Percentiles rank a stretch among this genome's conserved stretches.
These are phyloP conservation scores for Onychomys arenicola DNA, from an alignment of 2,797 vertebrate species.

Conservation along the genomic window DNA sequence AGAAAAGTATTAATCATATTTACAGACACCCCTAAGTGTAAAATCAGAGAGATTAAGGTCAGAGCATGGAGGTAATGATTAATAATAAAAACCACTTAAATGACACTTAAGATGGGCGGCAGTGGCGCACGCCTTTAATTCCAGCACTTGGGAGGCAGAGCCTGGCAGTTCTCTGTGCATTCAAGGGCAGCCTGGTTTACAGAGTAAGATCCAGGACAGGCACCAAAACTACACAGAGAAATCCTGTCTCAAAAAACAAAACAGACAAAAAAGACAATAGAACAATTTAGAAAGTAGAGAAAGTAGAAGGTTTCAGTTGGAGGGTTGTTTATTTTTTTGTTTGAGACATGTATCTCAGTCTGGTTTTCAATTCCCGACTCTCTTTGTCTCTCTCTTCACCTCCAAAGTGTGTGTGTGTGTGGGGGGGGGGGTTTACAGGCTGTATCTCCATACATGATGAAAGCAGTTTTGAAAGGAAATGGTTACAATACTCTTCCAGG, in stretches of 20 bases:
- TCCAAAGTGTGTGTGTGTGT: too few relatives aligned
- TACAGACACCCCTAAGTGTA: slow-evolving; percentile 10
- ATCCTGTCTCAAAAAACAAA: too few relatives aligned
- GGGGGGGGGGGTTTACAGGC: background rate
- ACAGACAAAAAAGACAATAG: background rate
- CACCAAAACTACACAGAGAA: too few relatives aligned
- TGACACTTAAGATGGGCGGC: too few relatives aligned
- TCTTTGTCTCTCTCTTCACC: background rate
- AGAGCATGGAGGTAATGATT: background rate
- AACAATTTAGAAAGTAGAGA: slow-evolving; percentile 41
- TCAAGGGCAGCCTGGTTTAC: too few relatives aligned
- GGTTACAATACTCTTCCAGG: background rate
- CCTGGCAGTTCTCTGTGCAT: too few relatives aligned
- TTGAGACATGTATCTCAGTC: background rate
- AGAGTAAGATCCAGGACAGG: too few relatives aligned
- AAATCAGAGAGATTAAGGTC: slow-evolving; percentile 22
- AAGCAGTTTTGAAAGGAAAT: background rate
- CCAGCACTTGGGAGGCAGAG: too few relatives aligned
- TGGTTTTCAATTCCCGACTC: background rate
- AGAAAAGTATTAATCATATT: slow-evolving; percentile 25
- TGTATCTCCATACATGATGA: background rate
- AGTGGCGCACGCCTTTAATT: too few relatives aligned
- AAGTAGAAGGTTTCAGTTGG: background rate
- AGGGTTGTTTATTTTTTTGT: background rate
- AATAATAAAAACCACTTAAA: background rate